Conservation (phyloP, 1,140 invertebrate species). For the Drosophila willistoni region DNA sequence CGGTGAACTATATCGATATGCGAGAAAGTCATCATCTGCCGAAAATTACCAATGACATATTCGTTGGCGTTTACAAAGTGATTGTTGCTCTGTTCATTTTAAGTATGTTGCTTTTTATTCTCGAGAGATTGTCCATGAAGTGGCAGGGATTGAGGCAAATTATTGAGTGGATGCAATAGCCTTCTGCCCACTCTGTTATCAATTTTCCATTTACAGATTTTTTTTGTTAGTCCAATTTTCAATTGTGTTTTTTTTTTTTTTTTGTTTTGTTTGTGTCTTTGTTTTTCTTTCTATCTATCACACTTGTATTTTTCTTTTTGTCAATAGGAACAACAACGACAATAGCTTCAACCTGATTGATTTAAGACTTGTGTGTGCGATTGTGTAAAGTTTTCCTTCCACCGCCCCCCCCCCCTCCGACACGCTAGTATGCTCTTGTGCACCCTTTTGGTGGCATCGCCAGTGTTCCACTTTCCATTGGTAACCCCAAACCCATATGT, state of each 20-base stretch:
- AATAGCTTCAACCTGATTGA: constrained; percentile 5
- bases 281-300: constrained; percentile 1
- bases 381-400: background rate
- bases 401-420: no score
- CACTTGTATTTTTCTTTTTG: no score
- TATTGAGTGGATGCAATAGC: constrained; percentile 46
- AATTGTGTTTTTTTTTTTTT: background rate
- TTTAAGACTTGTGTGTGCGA: background rate
- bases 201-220: background rate
- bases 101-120: constrained; percentile 24
- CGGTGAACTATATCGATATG: background rate
- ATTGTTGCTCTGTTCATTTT: background rate
- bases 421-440: no score
- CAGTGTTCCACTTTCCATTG: background rate
- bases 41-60: constrained; percentile 44
- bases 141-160: constrained; percentile 7
- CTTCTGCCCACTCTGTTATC: no score
- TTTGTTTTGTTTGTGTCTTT: background rate
- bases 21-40: background rate
- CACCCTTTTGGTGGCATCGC: constrained; percentile 7
- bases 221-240: background rate
- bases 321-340: background rate
- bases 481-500: constrained; percentile 23
- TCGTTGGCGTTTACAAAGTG: constrained; percentile 33
- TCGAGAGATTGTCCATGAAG: constrained; percentile 41